These are phyloP conservation scores for Ficedula albicollis DNA, from an alignment of 2,797 vertebrate species.

Conservation along the genomic window DNA sequence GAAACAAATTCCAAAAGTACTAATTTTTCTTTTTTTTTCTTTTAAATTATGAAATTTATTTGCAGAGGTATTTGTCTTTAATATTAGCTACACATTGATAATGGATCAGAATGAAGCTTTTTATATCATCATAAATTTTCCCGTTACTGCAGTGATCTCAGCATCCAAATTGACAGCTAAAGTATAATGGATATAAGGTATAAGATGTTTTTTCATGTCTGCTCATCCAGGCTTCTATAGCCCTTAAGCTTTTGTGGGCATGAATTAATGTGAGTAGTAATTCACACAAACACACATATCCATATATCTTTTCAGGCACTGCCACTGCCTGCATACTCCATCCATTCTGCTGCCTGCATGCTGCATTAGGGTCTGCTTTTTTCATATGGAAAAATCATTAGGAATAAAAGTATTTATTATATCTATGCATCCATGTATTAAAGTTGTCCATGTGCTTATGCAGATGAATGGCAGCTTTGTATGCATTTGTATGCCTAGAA, in stretches of 20 bases:
- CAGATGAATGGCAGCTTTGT: background rate
- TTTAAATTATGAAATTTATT: background rate
- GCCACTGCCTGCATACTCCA: background rate
- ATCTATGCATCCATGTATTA: background rate
- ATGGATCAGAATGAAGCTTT: background rate
- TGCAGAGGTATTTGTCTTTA: background rate
- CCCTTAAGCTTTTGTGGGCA: background rate
- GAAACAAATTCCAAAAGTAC: background rate
- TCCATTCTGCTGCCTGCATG: background rate
- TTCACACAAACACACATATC: background rate
- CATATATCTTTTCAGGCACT: background rate
- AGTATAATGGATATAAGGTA: background rate
- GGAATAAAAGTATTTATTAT: background rate
- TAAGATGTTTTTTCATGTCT: background rate
- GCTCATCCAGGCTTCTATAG: background rate
- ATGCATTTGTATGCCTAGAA: background rate
- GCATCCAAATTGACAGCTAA: background rate
- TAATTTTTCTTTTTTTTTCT: background rate
- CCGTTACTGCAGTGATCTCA: background rate
- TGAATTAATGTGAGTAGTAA: background rate
- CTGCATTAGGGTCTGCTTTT: background rate
- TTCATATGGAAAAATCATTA: conserved; percentile 21
- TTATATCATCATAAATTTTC: background rate
- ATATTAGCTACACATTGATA: background rate
- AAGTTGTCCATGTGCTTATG: background rate